Conservation (phyloP, 2,888 invertebrate genomes). For the Homarus gammarus region DNA sequence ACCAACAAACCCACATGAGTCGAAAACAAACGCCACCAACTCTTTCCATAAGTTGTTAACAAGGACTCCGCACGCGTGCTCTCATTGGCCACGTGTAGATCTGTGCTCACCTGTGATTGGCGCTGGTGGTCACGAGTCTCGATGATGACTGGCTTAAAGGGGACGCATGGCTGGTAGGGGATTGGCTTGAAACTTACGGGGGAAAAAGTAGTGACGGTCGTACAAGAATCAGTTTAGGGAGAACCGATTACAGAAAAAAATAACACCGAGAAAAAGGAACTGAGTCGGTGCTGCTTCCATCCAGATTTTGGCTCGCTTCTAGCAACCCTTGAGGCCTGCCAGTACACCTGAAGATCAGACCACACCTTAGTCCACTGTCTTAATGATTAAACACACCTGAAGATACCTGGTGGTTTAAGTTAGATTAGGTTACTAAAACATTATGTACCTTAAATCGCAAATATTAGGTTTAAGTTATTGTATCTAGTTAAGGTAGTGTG, state of each 20-base stretch:
- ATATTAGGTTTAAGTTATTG: no score
- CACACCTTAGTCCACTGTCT: no score
- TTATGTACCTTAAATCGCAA: no score
- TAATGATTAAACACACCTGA: no score
- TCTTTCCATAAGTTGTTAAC: background rate
- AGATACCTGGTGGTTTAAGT: no score
- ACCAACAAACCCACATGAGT: background rate
- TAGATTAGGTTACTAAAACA: no score
- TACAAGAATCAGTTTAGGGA: background rate
- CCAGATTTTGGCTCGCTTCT: background rate
- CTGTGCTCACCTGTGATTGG: slow-evolving; percentile 27
- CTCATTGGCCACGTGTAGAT: slow-evolving; percentile 22
- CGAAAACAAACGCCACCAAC: background rate
- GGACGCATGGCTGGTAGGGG: slow-evolving; percentile 25
- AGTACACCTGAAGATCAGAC: background rate
- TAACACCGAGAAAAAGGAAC: background rate
- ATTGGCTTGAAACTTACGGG: no score
- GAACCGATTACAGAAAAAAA: background rate
- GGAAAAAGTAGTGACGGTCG: background rate
- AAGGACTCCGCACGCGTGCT: background rate
- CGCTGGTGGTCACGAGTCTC: slow-evolving; percentile 39
- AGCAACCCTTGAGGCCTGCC: background rate
- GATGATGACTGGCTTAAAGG: slow-evolving; percentile 13
- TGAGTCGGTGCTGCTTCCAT: background rate
- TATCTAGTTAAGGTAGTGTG: no score